phyloP scores from a whole-genome alignment of 2,113 vertebrate species.

The western clawed frog (Xenopus tropicalis) region UCB_Xtro_10.0 CM004446.2:43602501-43603000 shows the following conservation, averaged over 20 bases:
- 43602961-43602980: background rate
- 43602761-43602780: conserved; percentile 15
- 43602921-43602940: conserved; percentile 17
- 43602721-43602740: conserved; percentile 16
- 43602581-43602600: too few relatives aligned
- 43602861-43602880: conserved; percentile 31
- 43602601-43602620: conserved; percentile 1
- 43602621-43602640: conserved; percentile 3
- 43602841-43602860: conserved; percentile 31
- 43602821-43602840: conserved; percentile 33
- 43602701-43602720: conserved; percentile 32
- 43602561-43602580: too few relatives aligned
- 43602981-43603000: background rate
- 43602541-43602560: too few relatives aligned
- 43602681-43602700: conserved; percentile 33
- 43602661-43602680: conserved; percentile 20
- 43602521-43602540: too few relatives aligned
- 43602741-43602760: conserved; percentile 21
- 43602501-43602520: too few relatives aligned
- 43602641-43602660: conserved; percentile 17
- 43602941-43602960: conserved; percentile 29
- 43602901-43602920: conserved; percentile 10
- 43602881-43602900: conserved; percentile 26
- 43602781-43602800: conserved; percentile 21
- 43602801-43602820: conserved; percentile 18